Percentiles rank a stretch among this genome's conserved stretches.
Evolutionary conservation across 1,140 invertebrate species (phyloP).

Genomic region (Drosophila rhopaloa): DNA sequence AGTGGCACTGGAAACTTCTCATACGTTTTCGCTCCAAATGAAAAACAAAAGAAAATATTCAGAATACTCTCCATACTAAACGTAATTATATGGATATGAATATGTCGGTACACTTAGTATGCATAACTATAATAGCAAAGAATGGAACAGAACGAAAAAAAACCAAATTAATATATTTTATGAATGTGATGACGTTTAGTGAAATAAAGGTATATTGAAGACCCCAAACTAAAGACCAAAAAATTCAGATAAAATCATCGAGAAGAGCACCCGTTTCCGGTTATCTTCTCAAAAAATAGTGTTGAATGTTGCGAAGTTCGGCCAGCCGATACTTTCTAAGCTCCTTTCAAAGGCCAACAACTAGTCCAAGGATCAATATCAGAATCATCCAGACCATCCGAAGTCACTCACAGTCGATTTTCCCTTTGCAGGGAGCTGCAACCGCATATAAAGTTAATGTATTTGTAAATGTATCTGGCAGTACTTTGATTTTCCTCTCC

Average conservation of each 20-base stretch:
- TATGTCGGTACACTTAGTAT: conserved; percentile 27
- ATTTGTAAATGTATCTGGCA: conserved; percentile 33
- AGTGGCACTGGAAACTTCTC: conserved; percentile 13
- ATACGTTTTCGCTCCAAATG: conserved; percentile 37
- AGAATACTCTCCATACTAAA: conserved; percentile 38
- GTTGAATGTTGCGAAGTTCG: not conserved
- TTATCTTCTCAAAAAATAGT: not conserved
- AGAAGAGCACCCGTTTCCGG: not conserved
- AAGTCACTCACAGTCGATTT: not conserved
- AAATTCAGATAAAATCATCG: conserved; percentile 21
- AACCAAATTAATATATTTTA: conserved; percentile 56
- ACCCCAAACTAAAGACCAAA: conserved; percentile 33
- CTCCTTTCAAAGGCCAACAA: not conserved
- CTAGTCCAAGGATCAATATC: conserved; percentile 20
- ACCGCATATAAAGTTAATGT: not conserved
- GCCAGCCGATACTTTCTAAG: not conserved
- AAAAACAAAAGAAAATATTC: conserved; percentile 23
- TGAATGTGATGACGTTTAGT: conserved; percentile 66
- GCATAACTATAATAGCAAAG: conserved; percentile 28
- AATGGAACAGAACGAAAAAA: not conserved
- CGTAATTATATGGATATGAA: conserved; percentile 41
- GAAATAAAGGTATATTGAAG: conserved; percentile 40
- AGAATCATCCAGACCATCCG: not conserved
- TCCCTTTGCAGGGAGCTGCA: conserved; percentile 3
- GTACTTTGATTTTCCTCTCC: conserved; percentile 13